phyloP scores from a whole-genome alignment of 1,140 invertebrate genomes.

The Sitodiplosis mosellana region DNA sequence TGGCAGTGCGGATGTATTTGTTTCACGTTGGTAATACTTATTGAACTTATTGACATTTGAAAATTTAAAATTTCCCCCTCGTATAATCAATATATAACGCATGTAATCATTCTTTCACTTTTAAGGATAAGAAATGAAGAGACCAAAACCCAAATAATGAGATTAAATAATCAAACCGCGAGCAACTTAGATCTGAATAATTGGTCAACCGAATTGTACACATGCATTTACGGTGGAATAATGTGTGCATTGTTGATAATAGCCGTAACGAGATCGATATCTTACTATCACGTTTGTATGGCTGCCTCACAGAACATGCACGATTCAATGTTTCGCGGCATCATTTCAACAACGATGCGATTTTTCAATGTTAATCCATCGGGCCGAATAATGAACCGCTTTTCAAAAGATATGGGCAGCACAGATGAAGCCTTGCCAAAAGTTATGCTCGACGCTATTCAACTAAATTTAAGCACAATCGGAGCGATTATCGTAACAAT shows the following conservation, averaged over 20 bases:
- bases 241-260: conserved; percentile 10
- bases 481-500: conserved; percentile 47
- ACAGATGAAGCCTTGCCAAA: conserved; percentile 83
- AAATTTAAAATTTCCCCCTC: no score
- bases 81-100: no score
- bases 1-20: conserved; percentile 38
- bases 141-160: no score
- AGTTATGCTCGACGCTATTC: conserved; percentile 35
- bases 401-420: conserved; percentile 60
- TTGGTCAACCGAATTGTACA: no score
- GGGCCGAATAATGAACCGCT: conserved; percentile 53
- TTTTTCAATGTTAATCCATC: conserved; percentile 67
- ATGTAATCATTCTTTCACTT: no score
- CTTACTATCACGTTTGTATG: conserved; percentile 1
- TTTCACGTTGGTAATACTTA: conserved; percentile 37
- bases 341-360: conserved; percentile 35
- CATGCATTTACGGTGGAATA: no score
- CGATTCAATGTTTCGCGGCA: conserved; percentile 2
- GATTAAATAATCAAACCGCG: no score
- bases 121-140: no score
- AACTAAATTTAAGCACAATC: conserved; percentile 40
- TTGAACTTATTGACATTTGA: not conserved
- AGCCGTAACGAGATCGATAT: conserved; percentile 18
- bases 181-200: no score
- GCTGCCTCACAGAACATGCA: conserved; percentile 3